Evolutionary conservation across 2,888 invertebrate species (phyloP), one percentile per base, ranked within the genome.

Genomic region (Epinotia bilunana): DNA sequence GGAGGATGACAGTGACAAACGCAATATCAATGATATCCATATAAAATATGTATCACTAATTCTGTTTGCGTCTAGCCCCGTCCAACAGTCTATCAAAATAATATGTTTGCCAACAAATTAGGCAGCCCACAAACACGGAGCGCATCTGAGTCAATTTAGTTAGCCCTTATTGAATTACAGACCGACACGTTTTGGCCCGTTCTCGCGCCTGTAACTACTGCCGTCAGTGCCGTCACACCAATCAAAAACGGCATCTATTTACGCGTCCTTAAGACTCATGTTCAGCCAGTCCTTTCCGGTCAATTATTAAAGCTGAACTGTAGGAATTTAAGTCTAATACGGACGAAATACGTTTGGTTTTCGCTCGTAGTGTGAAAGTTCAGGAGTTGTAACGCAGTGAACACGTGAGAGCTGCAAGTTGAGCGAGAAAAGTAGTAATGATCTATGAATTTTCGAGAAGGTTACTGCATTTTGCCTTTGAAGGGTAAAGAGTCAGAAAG

Each of bases 91-190:
- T 86, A 83, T 88, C 90, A 87, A 89, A 72, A 89, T 89, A 90
- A 90, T 90, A 90, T 90, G 90, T 92, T 91, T 90, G 87, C 89
- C 81, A 90, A 89, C 91, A 91, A 92, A 92, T 92, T 91, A 90
- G 88, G 84, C 82, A 83, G 81, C 80, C 89, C 90, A 84, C 90
- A 91, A 89, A 91, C 91, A 89, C 87, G 81, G 83, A 85, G 84
- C 89, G 87, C 91, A 92, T 93, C 90, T 86, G 88, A 91, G 89
- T 91, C 91, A 92, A 92, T 91, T 92, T 91, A 86, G 91, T 90
- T 86, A 88, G 88, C 87, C 91, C 90, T 93, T 91, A 93, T 92
- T 92, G 90, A 92, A 91, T 93, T 92, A 92, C 90, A 87, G 84
- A 83, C 91, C 88, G 86, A 89, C 91, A 92, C 91, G 88, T 92